Conservation (phyloP, 2,113 vertebrate species). For the Piliocolobus tephrosceles region DNA sequence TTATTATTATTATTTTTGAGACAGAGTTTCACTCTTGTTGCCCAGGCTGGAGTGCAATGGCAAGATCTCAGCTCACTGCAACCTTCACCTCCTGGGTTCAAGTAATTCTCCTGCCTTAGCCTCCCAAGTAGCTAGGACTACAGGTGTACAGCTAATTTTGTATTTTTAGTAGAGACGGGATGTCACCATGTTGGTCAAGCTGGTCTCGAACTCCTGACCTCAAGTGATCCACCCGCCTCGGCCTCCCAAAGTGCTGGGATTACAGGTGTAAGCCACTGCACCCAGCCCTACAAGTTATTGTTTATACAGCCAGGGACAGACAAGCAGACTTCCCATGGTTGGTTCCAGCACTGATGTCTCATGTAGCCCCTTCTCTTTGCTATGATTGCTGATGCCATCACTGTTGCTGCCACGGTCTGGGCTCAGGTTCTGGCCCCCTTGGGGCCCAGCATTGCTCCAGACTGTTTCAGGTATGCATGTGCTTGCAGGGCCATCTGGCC, state of each 20-base stretch:
- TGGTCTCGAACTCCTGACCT: not conserved
- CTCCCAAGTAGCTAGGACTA: not conserved
- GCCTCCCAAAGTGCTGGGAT: not conserved
- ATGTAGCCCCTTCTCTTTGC: not conserved
- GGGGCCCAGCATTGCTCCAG: not conserved
- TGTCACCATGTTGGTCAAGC: not conserved
- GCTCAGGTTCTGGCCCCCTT: not conserved
- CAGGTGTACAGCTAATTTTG: not conserved
- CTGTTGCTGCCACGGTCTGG: not conserved
- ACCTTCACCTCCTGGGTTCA: not conserved
- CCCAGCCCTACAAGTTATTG: too few relatives aligned
- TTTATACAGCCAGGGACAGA: not conserved
- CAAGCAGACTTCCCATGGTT: not conserved
- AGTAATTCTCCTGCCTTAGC: not conserved
- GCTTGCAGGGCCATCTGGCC: not conserved
- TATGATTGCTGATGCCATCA: not conserved
- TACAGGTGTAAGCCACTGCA: not conserved
- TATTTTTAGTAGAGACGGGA: not conserved
- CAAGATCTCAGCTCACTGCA: too few relatives aligned
- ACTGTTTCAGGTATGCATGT: not conserved
- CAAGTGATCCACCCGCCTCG: not conserved
- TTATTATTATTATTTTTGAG: too few relatives aligned
- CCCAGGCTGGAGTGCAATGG: not conserved
- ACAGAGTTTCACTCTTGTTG: not conserved
- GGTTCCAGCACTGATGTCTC: not conserved